These are phyloP conservation scores for Sesia bembeciformis DNA, from an alignment of 2,888 invertebrate genomes.

Conservation along the genomic window DNA sequence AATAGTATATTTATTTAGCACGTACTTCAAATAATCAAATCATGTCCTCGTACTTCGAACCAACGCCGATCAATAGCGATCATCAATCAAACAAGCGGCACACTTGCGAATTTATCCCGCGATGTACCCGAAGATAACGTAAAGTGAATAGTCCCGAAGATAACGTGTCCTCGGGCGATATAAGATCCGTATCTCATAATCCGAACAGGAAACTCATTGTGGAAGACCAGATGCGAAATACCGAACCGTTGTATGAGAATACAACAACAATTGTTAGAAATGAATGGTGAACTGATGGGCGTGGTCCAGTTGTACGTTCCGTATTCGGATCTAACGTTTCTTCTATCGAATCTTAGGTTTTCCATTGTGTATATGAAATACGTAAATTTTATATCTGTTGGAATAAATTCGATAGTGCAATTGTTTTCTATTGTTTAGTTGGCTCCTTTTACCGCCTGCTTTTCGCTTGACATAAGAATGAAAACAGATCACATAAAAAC, in stretches of 20 bases:
- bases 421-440: no score
- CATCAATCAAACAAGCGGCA: slow-evolving; percentile 27
- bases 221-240: slow-evolving; percentile 67
- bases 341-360: slow-evolving; percentile 1
- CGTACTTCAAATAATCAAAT: neutral
- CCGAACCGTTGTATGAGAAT: slow-evolving; percentile 35
- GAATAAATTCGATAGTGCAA: no score
- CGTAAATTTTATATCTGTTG: neutral
- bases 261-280: slow-evolving; percentile 23
- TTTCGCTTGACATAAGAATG: no score
- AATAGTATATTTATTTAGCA: no score
- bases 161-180: slow-evolving; percentile 47
- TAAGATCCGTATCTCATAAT: slow-evolving; percentile 63
- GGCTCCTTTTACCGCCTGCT: no score
- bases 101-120: slow-evolving; percentile 34
- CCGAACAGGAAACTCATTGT: slow-evolving; percentile 70
- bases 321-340: slow-evolving; percentile 38
- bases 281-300: slow-evolving; percentile 54
- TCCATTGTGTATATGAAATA: neutral
- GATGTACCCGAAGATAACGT: slow-evolving; percentile 35
- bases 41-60: slow-evolving; percentile 7
- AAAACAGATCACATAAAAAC: no score
- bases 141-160: slow-evolving; percentile 46
- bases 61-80: slow-evolving; percentile 6
- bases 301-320: slow-evolving; percentile 51